Conservation (phyloP, 2,113 vertebrate species). For the Burhinus oedicnemus region DNA sequence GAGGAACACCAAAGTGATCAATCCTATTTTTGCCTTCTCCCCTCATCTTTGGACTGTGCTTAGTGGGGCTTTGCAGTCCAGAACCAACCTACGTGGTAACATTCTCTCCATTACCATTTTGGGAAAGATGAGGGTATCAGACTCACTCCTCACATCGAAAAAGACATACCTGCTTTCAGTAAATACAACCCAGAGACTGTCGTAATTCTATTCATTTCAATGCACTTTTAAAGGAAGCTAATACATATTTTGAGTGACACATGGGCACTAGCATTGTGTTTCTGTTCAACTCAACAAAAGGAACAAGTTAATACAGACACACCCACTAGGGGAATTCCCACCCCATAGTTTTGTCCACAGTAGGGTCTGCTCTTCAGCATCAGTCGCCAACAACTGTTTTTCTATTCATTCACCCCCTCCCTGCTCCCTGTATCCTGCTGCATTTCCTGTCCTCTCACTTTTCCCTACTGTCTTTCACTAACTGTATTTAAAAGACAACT, state of each 20-base stretch:
- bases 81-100: background rate
- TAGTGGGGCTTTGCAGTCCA: background rate
- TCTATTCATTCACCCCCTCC: background rate
- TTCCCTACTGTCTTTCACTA: background rate
- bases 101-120: background rate
- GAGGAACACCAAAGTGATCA: too few species aligned
- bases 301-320: background rate
- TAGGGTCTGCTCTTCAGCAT: background rate
- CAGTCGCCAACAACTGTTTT: accelerated
- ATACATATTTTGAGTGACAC: background rate
- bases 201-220: background rate
- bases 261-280: background rate
- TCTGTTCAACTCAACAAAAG: background rate
- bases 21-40: background rate
- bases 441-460: background rate
- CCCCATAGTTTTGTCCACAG: background rate
- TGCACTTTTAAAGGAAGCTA: background rate
- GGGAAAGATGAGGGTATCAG: background rate
- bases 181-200: background rate
- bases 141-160: background rate
- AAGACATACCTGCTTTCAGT: background rate
- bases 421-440: background rate
- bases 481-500: background rate
- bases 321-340: accelerated
- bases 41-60: background rate